phyloP scores from a whole-genome alignment of 2,888 invertebrate genomes.

The Coremacera marginata region DNA sequence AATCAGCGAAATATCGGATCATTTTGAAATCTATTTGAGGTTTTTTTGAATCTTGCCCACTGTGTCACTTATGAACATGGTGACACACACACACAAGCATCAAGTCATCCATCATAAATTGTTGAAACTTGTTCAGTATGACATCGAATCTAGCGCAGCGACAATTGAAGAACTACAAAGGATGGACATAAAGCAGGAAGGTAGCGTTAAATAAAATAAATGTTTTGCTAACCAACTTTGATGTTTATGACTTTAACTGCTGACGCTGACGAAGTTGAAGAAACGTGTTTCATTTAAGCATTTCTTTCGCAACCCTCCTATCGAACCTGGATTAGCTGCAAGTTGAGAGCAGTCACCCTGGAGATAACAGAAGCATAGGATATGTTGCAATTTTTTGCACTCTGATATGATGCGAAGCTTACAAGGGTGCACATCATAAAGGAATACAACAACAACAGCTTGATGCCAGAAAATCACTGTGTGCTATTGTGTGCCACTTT shows the following conservation, averaged over 20 bases:
- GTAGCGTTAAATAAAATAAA: constrained; percentile 1
- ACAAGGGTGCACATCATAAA: not conserved
- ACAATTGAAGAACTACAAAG: not conserved
- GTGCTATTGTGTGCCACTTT: constrained; percentile 3
- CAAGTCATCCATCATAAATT: constrained; percentile 3
- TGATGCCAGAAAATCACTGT: constrained; percentile 15
- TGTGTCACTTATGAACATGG: not conserved
- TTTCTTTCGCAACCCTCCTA: not conserved
- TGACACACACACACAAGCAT: not conserved
- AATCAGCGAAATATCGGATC: too few relatives aligned
- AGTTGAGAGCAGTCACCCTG: not conserved
- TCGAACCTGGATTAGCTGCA: not conserved
- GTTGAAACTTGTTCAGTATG: not conserved
- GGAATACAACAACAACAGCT: not conserved
- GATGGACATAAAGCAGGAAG: not conserved
- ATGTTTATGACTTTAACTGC: constrained; percentile 15
- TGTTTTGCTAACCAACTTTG: constrained; percentile 19
- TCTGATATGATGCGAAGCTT: too few relatives aligned
- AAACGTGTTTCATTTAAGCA: not conserved
- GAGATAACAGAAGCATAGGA: not conserved
- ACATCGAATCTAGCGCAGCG: not conserved
- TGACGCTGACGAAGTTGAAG: not conserved
- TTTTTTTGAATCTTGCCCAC: not conserved
- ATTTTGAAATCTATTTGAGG: not conserved
- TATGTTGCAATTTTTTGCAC: too few relatives aligned